These are phyloP conservation scores for Sussaba pulchella DNA, from an alignment of 2,888 invertebrate genomes.

Conservation along the genomic window DNA sequence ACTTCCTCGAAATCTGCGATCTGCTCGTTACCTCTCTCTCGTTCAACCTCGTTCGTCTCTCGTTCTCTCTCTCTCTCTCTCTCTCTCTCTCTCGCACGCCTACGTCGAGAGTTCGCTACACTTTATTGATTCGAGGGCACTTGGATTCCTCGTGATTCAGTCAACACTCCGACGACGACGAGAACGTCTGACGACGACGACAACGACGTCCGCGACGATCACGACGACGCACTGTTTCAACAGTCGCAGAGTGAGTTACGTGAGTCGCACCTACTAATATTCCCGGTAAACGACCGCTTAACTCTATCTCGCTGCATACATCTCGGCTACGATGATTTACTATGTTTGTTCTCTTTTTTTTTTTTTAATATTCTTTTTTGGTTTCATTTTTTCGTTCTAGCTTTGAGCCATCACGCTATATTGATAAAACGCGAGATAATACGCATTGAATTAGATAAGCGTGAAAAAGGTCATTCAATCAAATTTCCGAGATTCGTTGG, in stretches of 20 bases:
- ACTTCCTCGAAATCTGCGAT: constrained; percentile 69
- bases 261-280: constrained; percentile 66
- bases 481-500: background rate
- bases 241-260: constrained; percentile 67
- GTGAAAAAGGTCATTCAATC: constrained; percentile 15
- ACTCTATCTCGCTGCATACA: constrained; percentile 54
- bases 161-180: constrained; percentile 61
- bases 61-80: constrained; percentile 14
- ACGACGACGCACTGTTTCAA: constrained; percentile 61
- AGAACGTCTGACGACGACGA: constrained; percentile 26
- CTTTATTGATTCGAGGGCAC: constrained; percentile 67
- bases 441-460: constrained; percentile 24
- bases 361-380: background rate
- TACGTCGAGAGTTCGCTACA: constrained; percentile 36
- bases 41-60: background rate
- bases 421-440: constrained; percentile 7
- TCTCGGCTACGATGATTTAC: constrained; percentile 55
- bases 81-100: constrained; percentile 37
- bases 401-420: background rate
- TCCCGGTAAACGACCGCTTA: constrained; percentile 63
- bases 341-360: constrained; percentile 32
- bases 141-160: constrained; percentile 67
- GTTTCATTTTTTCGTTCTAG: no score
- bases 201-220: constrained; percentile 22
- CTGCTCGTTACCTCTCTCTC: constrained; percentile 50